Base-by-base conservation (phyloP, 1,140 invertebrate genomes). In the Procambarus virginalis region DNA sequence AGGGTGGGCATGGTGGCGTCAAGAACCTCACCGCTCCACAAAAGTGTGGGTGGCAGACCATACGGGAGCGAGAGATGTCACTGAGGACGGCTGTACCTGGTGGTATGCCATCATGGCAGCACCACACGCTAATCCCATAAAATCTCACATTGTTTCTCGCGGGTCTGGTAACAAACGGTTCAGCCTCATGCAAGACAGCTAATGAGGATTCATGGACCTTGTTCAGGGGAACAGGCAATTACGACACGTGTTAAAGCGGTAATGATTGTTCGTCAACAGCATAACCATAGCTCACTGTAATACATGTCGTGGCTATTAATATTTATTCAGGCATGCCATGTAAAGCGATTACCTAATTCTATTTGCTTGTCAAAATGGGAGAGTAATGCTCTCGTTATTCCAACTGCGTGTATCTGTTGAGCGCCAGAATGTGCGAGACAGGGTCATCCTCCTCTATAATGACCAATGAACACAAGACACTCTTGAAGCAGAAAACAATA, bases 141-240 rank as follows among this genome's bases (percentile, higher is more conserved):
- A 68, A 82, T 64, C 68, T 60, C 55, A 46, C 68, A 51, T 82
- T 55, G 80, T 64, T 82, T 48, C 58, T 48, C 80, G 80, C 80
- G 34, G 80, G 80, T 46, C 20, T 68, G 60, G 17, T 82, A 82
- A 82, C 58, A 82, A 68, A 82, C 80, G 48, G 46, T 64, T n/a
- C 12, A 10, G 12, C 34, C 51, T 51, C 80, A 82, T 82, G 80
- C 80, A 64, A 82, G 80, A 64, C 80, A 55, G 80, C 34, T 82
- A 82, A 82, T 82, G 51, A 64, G 80, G 58, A 82, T 68, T 82
- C 80, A 82, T 82, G 68, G 22, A 6, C 80, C 58, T 82, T 46
- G 60, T 82, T 82, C 48, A 82, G 80, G 80, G 80, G 46, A 82
- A 82, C 58, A 55, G 58, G 45, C 80, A 60, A 82, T 82, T 82